phyloP scores from a whole-genome alignment of 1,140 invertebrate genomes.

The Procambarus virginalis region DNA sequence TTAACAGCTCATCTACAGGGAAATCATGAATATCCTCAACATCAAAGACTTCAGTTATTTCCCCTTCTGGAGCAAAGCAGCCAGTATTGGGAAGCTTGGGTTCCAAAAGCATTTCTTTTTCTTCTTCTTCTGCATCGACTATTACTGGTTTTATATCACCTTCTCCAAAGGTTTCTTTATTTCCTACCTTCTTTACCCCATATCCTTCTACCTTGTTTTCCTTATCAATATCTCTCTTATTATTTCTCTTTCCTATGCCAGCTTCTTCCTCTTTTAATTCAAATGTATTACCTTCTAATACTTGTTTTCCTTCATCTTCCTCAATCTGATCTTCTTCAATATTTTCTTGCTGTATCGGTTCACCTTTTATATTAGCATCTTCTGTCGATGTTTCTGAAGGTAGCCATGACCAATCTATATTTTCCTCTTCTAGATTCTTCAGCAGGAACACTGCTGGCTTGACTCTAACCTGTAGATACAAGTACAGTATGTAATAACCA shows the following conservation, averaged over 20 bases:
- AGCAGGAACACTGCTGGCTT: conserved; percentile 50
- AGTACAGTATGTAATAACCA: neutral
- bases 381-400: neutral
- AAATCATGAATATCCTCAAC: neutral
- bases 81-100: conserved; percentile 39
- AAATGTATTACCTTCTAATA: neutral
- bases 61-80: conserved; percentile 40
- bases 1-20: neutral
- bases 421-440: conserved; percentile 33
- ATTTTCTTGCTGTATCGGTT: neutral
- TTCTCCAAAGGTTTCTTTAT: neutral
- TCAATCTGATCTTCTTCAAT: neutral
- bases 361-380: neutral
- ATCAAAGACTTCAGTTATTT: neutral
- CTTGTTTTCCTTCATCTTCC: neutral
- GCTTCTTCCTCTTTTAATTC: neutral
- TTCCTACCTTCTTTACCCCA: neutral
- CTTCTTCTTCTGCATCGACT: neutral
- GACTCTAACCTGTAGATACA: conserved; percentile 32
- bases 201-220: neutral
- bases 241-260: neutral
- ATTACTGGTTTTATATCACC: neutral
- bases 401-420: conserved; percentile 32
- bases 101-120: neutral
- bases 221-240: neutral